Base-by-base conservation (phyloP, 2,797 vertebrate genomes). In the Lepus oiostolus region DNA sequence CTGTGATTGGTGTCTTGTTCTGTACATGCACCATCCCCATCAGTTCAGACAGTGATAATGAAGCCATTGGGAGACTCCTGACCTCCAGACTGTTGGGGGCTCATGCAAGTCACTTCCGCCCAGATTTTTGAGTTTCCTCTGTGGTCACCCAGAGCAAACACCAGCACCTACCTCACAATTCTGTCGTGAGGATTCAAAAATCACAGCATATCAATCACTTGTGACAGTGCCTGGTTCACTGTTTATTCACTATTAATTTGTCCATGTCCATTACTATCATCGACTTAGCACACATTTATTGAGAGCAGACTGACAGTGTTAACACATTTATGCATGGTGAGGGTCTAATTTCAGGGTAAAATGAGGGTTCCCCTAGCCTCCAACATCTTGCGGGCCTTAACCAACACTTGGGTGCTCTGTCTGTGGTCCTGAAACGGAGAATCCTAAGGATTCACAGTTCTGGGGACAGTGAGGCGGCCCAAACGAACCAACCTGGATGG, bases 401-500 rank as follows among this genome's bases (percentile, higher is more conserved):
- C 54, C 54, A 5, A 21, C 54, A 58, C 54, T 21, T 58, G 54
- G 54, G 19, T 17, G 14, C 19, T 58, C 26, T 84, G 35, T n/a
- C 5, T 1, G 1, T 77, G 35, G 13, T 35, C 28, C n/a, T n/a
- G 9, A 8, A 12, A 8, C 72, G 54, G 76, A 7, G 3, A 38
- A 6, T 24, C 1, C 30, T 38, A 52, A 82, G 58, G 50, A 30
- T 65, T 42, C 17, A 71, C n/a, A 13, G n/a, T 13, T 72, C 7
- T 26, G 6, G 10, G 30, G 28, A 52, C 30, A 65, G 50, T 14
- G 71, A 90, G 3, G 17, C 28, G 9, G 4, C 14, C 67, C 13
- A 0, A 14, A 5, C 60, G 30, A 63, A 35, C 0, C 47, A 32
- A 42, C 22, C 14, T 3, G 0, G 50, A 0, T 4, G 35, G 22